Evolutionary conservation across 2,113 vertebrate genomes (phyloP), one percentile per base, ranked within the genome.

Genomic region (Taurulus bubalis): DNA sequence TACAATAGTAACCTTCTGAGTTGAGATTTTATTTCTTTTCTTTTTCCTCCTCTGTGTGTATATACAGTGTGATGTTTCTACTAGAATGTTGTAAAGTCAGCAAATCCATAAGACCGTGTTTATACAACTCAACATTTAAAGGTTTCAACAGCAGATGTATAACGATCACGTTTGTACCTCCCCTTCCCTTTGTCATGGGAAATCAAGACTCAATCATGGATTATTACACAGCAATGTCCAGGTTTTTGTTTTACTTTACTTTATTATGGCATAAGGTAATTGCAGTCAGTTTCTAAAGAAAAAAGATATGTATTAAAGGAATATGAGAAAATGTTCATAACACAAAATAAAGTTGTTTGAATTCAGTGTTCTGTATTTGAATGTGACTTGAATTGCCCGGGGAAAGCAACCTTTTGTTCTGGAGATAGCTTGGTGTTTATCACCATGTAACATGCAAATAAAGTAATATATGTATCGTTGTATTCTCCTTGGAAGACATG

Each of bases 371-470:
- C 87, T 91, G 91, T 93, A 88, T 93, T 93, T 94, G 85, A 94
- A 92, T 93, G 86, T 94, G 88, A 90, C 68, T 90, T 89, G 78
- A 90, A 79, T 83, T 89, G 80, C 90, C 22, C 56, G 34, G 73
- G 68, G 79, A 36, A 72, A 80, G 75, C 81, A 79, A 87, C 70
- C 11, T 84, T n/a, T 84, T n/a, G 78, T 86, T 74, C 51, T 60
- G 80, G 75, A 63, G 71, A 85, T 68, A 49, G 84, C 71, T 90
- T 87, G 69, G 91, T 93, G 91, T 86, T 92, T 38, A 90, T 94
- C 85, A 82, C 85, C 90, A 89, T 94, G 93, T 93, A 93, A 94
- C 89, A 92, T 90, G 88, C 87, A 91, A 95, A 95, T 95, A 94
- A 94, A 94, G 91, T 77, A 85, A 89, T 86, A 85, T 88, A 92